These are phyloP conservation scores for Drosophila tanythrix DNA, from an alignment of 2,888 invertebrate species.

Conservation along the genomic window DNA sequence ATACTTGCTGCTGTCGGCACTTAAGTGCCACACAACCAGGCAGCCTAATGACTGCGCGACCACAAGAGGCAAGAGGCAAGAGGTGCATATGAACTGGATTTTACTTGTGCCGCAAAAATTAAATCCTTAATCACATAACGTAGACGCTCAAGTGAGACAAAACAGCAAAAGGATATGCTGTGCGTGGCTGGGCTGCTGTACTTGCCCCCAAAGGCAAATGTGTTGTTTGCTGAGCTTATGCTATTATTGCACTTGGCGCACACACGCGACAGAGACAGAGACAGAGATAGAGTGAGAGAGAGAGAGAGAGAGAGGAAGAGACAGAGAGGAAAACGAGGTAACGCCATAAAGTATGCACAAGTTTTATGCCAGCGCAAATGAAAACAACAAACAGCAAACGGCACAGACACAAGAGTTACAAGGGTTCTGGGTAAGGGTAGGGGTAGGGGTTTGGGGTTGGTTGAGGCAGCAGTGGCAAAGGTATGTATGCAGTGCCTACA, in stretches of 20 bases:
- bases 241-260: slow-evolving; percentile 77
- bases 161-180: slow-evolving; percentile 24
- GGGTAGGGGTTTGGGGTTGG: background rate
- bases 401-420: slow-evolving; percentile 22
- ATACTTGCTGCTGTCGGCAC: slow-evolving; percentile 36
- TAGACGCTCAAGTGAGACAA: slow-evolving; percentile 54
- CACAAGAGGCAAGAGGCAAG: slow-evolving; percentile 14
- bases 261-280: slow-evolving; percentile 8
- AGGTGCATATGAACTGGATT: slow-evolving; percentile 5
- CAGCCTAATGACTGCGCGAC: slow-evolving; percentile 51
- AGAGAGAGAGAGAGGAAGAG: slow-evolving; percentile 4
- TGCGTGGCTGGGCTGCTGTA: slow-evolving; percentile 1
- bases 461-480: slow-evolving; percentile 24
- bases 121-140: slow-evolving; percentile 80
- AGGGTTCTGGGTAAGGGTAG: background rate
- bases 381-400: slow-evolving; percentile 69
- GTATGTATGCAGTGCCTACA: slow-evolving; percentile 53
- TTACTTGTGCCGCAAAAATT: slow-evolving; percentile 59
- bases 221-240: slow-evolving; percentile 66
- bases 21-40: slow-evolving; percentile 43
- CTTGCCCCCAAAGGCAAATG: slow-evolving; percentile 49
- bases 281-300: background rate
- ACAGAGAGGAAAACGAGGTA: slow-evolving; percentile 6
- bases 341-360: slow-evolving; percentile 76
- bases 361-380: slow-evolving; percentile 76